These are phyloP conservation scores for Calameuta idolon DNA, from an alignment of 2,888 invertebrate genomes.

Conservation along the genomic window DNA sequence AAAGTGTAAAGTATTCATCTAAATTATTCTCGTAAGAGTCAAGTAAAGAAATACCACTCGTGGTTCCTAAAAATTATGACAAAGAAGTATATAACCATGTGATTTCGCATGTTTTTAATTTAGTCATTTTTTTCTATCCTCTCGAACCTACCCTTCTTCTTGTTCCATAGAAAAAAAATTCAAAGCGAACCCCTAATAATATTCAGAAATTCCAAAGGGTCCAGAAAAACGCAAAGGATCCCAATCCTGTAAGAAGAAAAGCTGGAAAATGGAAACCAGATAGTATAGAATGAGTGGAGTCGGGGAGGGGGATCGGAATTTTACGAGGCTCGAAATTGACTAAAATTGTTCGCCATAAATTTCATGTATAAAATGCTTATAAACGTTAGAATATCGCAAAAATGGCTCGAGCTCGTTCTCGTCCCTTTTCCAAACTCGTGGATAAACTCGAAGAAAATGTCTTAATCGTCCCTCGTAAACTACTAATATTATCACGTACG, in stretches of 20 bases:
- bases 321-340: slow-evolving; percentile 9
- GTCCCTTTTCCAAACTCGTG: background rate
- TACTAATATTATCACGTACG: background rate
- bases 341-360: slow-evolving; percentile 10
- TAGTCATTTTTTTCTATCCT: background rate
- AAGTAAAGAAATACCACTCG: background rate
- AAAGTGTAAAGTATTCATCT: background rate
- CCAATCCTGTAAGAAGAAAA: slow-evolving; percentile 9
- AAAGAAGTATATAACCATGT: background rate
- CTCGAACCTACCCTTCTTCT: background rate
- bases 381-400: background rate
- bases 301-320: background rate
- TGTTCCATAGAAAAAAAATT: slow-evolving; percentile 10
- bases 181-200: slow-evolving; percentile 13
- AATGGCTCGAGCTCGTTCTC: background rate
- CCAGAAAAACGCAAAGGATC: slow-evolving; percentile 15
- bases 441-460: slow-evolving; percentile 7
- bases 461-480: background rate
- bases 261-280: slow-evolving; percentile 13
- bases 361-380: slow-evolving; percentile 5
- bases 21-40: background rate
- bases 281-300: slow-evolving; percentile 2
- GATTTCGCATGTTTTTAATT: background rate
- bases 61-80: background rate
- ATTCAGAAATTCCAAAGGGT: slow-evolving; percentile 19